A percentile compares a stretch with the other conserved stretches of the same genome.
phyloP scores from a whole-genome alignment of 2,888 invertebrate genomes.

The Lochmaea capreae region DNA sequence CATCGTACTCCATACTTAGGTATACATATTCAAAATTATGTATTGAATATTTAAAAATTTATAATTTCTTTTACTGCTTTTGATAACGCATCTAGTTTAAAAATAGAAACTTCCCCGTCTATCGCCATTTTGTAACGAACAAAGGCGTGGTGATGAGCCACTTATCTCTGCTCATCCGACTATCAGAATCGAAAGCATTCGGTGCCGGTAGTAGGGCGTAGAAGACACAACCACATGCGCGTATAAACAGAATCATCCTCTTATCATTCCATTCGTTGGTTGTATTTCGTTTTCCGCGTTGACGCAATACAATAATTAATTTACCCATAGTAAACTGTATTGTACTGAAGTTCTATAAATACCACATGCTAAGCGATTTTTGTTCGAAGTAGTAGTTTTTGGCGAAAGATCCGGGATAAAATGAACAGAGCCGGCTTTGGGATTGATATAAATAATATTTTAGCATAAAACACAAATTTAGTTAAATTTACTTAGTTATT shows the following conservation, averaged over 20 bases:
- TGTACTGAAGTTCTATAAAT: not conserved
- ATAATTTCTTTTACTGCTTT: too few relatives aligned
- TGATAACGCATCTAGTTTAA: not conserved
- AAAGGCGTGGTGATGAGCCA: constrained; percentile 46
- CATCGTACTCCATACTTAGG: too few relatives aligned
- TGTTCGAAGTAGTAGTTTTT: not conserved
- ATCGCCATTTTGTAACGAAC: constrained; percentile 43
- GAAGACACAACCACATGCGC: constrained; percentile 41
- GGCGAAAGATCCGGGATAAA: not conserved
- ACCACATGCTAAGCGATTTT: not conserved
- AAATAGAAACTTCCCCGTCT: not conserved
- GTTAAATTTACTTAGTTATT: too few relatives aligned
- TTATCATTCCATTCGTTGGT: constrained; percentile 15
- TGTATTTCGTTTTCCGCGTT: constrained; percentile 11
- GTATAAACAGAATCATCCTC: constrained; percentile 19
- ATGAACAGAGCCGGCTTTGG: not conserved
- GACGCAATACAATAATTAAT: constrained; percentile 11
- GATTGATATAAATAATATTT: not conserved
- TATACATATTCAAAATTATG: too few relatives aligned
- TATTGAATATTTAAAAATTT: too few relatives aligned
- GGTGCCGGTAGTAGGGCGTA: constrained; percentile 22
- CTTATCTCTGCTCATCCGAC: constrained; percentile 50
- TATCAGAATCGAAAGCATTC: constrained; percentile 41
- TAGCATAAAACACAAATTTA: too few relatives aligned
- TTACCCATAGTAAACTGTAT: not conserved